Evolutionary conservation across 1,140 invertebrate genomes (phyloP), one percentile per base, ranked within the genome.

Genomic region (Drosophila athabasca): DNA sequence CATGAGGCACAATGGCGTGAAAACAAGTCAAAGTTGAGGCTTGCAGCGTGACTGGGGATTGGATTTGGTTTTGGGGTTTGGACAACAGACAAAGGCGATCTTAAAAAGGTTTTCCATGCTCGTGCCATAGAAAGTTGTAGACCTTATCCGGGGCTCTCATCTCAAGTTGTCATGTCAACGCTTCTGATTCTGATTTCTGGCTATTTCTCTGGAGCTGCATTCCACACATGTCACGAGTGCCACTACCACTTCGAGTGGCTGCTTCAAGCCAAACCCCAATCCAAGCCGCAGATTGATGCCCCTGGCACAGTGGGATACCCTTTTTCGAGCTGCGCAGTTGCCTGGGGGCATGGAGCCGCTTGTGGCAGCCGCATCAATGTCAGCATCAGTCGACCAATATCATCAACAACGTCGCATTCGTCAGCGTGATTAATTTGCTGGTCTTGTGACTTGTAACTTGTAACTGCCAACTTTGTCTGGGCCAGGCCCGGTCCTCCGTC

Each of bases 121-220:
- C 76, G 76, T 79, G 84, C 84, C 83, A 83, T 82, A 73, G 79
- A 83, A 88, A 79, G 76, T 62, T 76, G 65, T 61, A 53, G 67
- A 49, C 69, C 79, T 83, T 88, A 88, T 88, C 83, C 83, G 66
- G 22, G 54, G 54, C 65, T 69, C 52, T 55, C 64, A 88, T 88
- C 83, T 88, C 79, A 82, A 88, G 83, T 88, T 88, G 84, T 89
- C 83, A 88, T 88, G 83, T 88, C 83, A 88, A 88, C 83, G 83
- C 83, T 88, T 88, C 83, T 88, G 83, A 88, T 88, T 88, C 84
- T 78, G 66, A 78, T 76, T 81, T 65, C 70, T 73, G 54, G 45
- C 41, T 54, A 6, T 57, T 43, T 24, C 44, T 55, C n/a, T 19
- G 69, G n/a, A n/a, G 72, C 66, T 74, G 54, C 83, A 88, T 88